A percentile compares a stretch with the other conserved stretches of the same genome.
Evolutionary conservation across 2,888 invertebrate genomes (phyloP).

Genomic region (Macrophya alboannulata): DNA sequence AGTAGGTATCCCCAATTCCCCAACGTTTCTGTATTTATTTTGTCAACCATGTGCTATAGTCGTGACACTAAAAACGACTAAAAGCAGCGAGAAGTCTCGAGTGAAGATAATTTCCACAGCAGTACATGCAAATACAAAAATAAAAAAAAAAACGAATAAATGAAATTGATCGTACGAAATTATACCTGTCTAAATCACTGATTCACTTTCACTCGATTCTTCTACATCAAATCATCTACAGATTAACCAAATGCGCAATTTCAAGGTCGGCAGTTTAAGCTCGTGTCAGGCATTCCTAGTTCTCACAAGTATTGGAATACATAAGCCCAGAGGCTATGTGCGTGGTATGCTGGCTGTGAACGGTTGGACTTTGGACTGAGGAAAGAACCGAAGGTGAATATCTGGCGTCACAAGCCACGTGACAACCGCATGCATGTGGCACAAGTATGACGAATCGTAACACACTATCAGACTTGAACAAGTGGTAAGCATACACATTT

Average conservation of each 20-base stretch:
- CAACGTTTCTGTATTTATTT: neutral
- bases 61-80: neutral
- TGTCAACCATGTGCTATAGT: neutral
- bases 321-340: neutral
- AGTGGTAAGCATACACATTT: neutral
- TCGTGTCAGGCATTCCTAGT: conserved; percentile 1
- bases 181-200: neutral
- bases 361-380: conserved; percentile 39
- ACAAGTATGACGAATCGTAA: conserved; percentile 3
- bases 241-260: neutral
- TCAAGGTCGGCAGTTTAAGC: neutral
- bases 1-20: neutral
- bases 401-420: conserved; percentile 24
- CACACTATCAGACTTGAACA: neutral
- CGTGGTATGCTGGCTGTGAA: neutral
- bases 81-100: neutral
- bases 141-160: neutral
- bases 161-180: neutral
- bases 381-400: conserved; percentile 9
- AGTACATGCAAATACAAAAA: neutral
- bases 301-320: neutral
- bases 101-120: neutral
- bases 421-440: conserved; percentile 7
- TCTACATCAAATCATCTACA: neutral
- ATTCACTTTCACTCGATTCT: conserved; percentile 13